These are phyloP conservation scores for Drepana falcataria DNA, from an alignment of 2,888 invertebrate genomes.

Conservation along the genomic window DNA sequence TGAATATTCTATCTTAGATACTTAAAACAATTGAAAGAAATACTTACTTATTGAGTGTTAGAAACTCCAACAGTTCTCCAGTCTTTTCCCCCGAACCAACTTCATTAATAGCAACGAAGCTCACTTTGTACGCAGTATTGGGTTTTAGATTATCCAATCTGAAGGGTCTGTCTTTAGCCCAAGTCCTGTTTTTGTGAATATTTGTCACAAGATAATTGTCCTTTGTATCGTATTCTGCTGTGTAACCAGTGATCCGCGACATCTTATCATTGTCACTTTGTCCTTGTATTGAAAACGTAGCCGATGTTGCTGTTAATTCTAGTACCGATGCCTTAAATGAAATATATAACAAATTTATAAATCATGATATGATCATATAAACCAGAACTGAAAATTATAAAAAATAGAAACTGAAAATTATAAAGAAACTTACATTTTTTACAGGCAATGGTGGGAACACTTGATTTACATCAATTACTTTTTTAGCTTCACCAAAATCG, in stretches of 20 bases:
- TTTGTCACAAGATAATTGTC: constrained; percentile 48
- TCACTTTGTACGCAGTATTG: constrained; percentile 47
- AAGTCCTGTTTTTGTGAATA: constrained; percentile 59
- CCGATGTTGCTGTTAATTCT: constrained; percentile 44
- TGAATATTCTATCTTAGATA: neutral
- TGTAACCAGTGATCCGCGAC: constrained; percentile 52
- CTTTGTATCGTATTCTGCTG: constrained; percentile 52
- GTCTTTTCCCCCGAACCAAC: constrained; percentile 54
- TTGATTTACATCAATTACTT: constrained; percentile 38
- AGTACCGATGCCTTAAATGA: constrained; percentile 34
- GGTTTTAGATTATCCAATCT: constrained; percentile 52
- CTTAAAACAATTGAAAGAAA: neutral
- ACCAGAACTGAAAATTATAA: neutral
- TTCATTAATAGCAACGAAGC: constrained; percentile 56
- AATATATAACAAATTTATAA: too few relatives aligned
- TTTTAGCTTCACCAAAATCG: constrained; percentile 37
- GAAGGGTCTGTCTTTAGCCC: constrained; percentile 48
- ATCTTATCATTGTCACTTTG: constrained; percentile 22
- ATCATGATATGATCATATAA: too few relatives aligned
- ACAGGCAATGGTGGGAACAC: constrained; percentile 45
- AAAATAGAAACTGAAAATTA: constrained; percentile 3
- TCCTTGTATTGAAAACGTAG: constrained; percentile 40
- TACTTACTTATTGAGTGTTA: constrained; percentile 59
- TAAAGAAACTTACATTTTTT: constrained; percentile 38
- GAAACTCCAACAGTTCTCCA: constrained; percentile 29